Evolutionary conservation across 1,140 invertebrate species (phyloP).

Genomic region (Drosophila setifemur): DNA sequence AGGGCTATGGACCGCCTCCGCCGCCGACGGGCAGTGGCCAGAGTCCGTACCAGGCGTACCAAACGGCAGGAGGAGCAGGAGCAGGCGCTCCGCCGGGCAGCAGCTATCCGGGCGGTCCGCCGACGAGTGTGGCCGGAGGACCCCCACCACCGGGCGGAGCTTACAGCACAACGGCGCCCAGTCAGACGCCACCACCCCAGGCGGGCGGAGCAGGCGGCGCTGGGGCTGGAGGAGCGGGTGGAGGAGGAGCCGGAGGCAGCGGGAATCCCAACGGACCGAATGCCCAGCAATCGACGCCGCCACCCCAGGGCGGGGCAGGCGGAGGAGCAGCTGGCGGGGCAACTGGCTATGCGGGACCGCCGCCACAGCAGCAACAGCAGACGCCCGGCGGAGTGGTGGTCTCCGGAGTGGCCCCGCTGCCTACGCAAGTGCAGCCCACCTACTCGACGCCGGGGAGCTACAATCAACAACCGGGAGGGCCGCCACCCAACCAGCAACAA

Average conservation of each 20-base stretch:
- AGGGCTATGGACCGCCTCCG: slow-evolving; percentile 68
- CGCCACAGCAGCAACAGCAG: slow-evolving; percentile 67
- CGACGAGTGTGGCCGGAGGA: slow-evolving; percentile 44
- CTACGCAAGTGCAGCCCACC: slow-evolving; percentile 72
- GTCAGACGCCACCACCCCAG: slow-evolving; percentile 75
- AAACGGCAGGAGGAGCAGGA: slow-evolving; percentile 18
- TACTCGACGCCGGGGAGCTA: slow-evolving; percentile 72
- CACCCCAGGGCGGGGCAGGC: slow-evolving; percentile 32
- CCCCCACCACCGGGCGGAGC: slow-evolving; percentile 59
- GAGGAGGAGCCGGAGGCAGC: slow-evolving; percentile 30
- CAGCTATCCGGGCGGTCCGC: slow-evolving; percentile 55
- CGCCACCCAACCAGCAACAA: slow-evolving; percentile 51
- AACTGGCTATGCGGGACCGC: slow-evolving; percentile 54
- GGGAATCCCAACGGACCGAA: slow-evolving; percentile 74
- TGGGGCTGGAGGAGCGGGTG: slow-evolving; percentile 26
- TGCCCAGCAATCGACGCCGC: slow-evolving; percentile 75
- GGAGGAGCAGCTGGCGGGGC: slow-evolving; percentile 28
- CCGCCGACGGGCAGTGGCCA: slow-evolving; percentile 61
- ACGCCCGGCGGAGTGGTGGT: slow-evolving; percentile 50
- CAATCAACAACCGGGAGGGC: slow-evolving; percentile 46
- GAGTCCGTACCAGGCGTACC: slow-evolving; percentile 67
- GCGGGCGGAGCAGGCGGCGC: slow-evolving; percentile 16
- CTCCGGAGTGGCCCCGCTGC: slow-evolving; percentile 59
- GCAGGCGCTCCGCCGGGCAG: slow-evolving; percentile 53
- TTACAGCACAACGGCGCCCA: slow-evolving; percentile 73